Base-by-base conservation (phyloP, 2,113 vertebrate genomes). In the Merops nubicus region DNA sequence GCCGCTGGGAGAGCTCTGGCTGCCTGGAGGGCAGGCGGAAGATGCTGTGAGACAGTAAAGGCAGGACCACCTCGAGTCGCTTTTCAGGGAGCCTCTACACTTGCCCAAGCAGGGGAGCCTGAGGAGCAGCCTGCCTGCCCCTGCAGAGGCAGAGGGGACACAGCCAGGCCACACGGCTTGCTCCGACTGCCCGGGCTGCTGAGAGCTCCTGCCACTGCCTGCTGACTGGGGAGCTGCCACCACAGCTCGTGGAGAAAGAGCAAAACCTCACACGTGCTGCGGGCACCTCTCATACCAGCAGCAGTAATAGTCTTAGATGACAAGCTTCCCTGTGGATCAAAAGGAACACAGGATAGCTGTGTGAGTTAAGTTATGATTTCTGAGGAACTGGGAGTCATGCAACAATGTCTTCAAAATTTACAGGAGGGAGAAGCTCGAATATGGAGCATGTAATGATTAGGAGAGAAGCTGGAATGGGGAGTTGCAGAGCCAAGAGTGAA, bases 71-170 rank as follows among this genome's bases (percentile, higher is more conserved):
- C 45, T 80, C 42, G 64, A 88, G 59, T 80, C 59, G 34, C 54
- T 95, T 94, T 88, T 94, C 88, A 90, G 82, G 91, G 92, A 93
- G 68, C 38, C 75, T 11, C 79, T 59, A 3, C 15, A 29, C 85
- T 92, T 93, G n/a, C n/a, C n/a, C n/a, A n/a, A n/a, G n/a, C n/a
- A n/a, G n/a, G n/a, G n/a, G n/a, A n/a, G n/a, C n/a, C n/a, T n/a
- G n/a, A n/a, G n/a, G n/a, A 95, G 70, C 87, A 77, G 76, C 40
- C 63, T 70, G 79, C 53, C 85, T 91, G 18, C 63, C 75, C 74
- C 94, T 96, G 95, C 85, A 95, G 93, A 96, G 95, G 95, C 72
- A 80, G 79, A 28, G 50, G 51, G 67, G n/a, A n/a, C n/a, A n/a
- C n/a, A n/a, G n/a, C n/a, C n/a, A n/a, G n/a, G n/a, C n/a, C n/a